Base-by-base conservation (phyloP, 2,113 vertebrate genomes). In the Noturus placidus region DNA sequence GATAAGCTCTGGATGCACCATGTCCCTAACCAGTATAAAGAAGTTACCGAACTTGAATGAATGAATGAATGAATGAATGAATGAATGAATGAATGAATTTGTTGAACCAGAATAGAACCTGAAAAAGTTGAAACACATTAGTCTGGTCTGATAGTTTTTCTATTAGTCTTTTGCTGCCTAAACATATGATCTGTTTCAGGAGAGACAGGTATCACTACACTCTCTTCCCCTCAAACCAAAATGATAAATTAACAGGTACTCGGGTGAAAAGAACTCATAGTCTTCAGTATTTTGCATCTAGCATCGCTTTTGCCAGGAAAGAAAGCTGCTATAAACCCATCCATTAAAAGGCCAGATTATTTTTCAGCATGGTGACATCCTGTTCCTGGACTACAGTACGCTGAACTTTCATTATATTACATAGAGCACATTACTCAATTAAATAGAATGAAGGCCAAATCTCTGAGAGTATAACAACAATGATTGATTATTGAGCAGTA, bases 131-230 rank as follows among this genome's bases (percentile, higher is more conserved):
- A 46, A 74, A 74, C 10, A 5, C 10, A 25, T 10, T 25, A 10
- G 20, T 74, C 20, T 46, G 20, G 38, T 46, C 38, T 46, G 20
- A 22, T 74, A 74, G 22, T 25, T 74, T 74, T 46, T 46, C 38
- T 25, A 46, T 74, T 46, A 46, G 38, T 74, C 42, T 74, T 74
- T 74, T 74, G 20, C 70, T 46, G 9, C 70, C 70, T 46, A 25
- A 74, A 46, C 20, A 42, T 74, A 74, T 74, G 70, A 74, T 74
- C 70, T 46, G 35, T 46, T 74, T 74, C 22, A 42, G 70, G 70
- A 72, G 35, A 72, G 70, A 72, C 35, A 72, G 22, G 70, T 20
- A 42, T 72, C 70, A 72, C 35, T 72, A 72, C 38, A 74, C 20
- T 17, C 35, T 74, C 35, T 74, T 42, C 19, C 70, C 69, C 70